A percentile compares a stretch with the other conserved stretches of the same genome.
Evolutionary conservation across 2,888 invertebrate species (phyloP).

Genomic region (Caenorhabditis imperialis): DNA sequence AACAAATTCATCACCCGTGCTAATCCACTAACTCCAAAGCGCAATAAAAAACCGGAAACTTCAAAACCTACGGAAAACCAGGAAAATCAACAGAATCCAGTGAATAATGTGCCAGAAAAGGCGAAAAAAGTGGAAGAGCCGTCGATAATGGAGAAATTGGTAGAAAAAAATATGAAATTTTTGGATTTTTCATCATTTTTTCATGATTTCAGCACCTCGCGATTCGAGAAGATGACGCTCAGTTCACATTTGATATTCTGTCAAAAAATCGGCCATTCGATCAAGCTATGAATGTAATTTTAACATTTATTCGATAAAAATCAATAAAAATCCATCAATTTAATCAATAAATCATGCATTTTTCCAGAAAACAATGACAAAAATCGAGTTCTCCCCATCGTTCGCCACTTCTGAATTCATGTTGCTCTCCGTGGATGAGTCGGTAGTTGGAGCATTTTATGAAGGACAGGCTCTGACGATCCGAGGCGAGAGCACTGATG

Average conservation of each 20-base stretch:
- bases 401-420: conserved; percentile 26
- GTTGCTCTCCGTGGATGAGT: conserved; percentile 47
- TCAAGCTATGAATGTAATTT: conserved; percentile 38
- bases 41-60: neutral
- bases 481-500: conserved; percentile 38
- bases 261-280: conserved; percentile 53
- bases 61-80: neutral
- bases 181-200: too few species aligned
- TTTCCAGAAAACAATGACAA: conserved; percentile 52
- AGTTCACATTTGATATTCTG: conserved; percentile 22
- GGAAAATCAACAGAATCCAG: neutral
- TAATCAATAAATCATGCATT: neutral
- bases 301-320: neutral
- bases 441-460: conserved; percentile 18
- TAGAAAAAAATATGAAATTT: conserved; percentile 3
- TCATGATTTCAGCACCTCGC: conserved; percentile 33
- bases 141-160: conserved; percentile 36
- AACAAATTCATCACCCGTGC: conserved; percentile 32
- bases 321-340: neutral
- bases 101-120: neutral
- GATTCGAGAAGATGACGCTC: conserved; percentile 27
- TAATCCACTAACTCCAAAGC: conserved; percentile 10
- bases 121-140: conserved; percentile 13
- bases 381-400: conserved; percentile 31
- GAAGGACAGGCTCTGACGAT: conserved; percentile 36